phyloP scores from a whole-genome alignment of 2,888 invertebrate species.

The Rhabditophanes sp. region DNA sequence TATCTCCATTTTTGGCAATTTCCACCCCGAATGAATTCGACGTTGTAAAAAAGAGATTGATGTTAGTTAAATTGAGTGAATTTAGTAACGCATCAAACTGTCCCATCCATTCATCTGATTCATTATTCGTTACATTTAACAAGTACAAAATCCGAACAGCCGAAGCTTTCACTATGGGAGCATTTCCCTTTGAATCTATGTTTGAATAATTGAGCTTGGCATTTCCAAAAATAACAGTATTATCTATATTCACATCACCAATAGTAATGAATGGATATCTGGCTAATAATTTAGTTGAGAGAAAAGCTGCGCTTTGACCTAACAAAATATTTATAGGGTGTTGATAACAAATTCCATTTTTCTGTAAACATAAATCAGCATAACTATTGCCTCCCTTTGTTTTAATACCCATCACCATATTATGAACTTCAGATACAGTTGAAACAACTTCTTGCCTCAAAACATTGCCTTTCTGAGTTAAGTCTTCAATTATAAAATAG shows the following conservation, averaged over 20 bases:
- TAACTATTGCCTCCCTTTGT: too few species aligned
- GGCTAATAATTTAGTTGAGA: too few species aligned
- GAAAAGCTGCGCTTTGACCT: constrained; percentile 11
- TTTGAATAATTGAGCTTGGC: constrained; percentile 12
- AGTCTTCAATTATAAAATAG: constrained; percentile 31
- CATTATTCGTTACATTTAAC: constrained; percentile 15
- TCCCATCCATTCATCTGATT: constrained; percentile 23
- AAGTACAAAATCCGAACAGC: constrained; percentile 34
- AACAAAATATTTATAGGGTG: constrained; percentile 9
- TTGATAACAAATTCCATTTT: too few species aligned
- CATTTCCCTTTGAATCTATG: constrained; percentile 20
- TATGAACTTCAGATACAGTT: constrained; percentile 19
- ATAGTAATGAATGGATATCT: constrained; percentile 29
- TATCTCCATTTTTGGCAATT: constrained; percentile 40
- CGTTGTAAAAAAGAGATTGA: constrained; percentile 24
- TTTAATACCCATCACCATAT: constrained; percentile 13
- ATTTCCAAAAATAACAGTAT: constrained; percentile 35
- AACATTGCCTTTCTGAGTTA: constrained; percentile 17
- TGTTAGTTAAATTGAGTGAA: too few species aligned
- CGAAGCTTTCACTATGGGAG: constrained; percentile 18
- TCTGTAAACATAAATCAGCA: too few species aligned
- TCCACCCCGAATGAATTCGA: constrained; percentile 34
- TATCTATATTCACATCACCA: constrained; percentile 32
- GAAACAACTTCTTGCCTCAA: constrained; percentile 13
- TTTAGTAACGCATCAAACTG: constrained; percentile 19